phyloP scores from a whole-genome alignment of 2,888 invertebrate genomes.

The Rhingia rostrata region DNA sequence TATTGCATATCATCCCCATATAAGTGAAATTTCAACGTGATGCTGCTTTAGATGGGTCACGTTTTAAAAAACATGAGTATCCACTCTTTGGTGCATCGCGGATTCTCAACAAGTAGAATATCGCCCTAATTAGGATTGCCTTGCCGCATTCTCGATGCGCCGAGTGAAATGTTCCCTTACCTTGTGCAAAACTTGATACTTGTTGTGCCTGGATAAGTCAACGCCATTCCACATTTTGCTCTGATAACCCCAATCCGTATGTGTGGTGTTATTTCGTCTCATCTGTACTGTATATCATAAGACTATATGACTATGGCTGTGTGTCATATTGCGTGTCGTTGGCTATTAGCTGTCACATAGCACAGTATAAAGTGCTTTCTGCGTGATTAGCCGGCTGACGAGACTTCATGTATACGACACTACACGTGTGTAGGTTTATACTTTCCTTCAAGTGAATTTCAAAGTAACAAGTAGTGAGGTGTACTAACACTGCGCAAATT shows the following conservation, averaged over 20 bases:
- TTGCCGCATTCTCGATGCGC: not conserved
- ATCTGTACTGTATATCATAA: not conserved
- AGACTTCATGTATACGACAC: not conserved
- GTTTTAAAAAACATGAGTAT: constrained; percentile 32
- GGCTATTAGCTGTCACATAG: constrained; percentile 44
- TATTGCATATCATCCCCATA: constrained; percentile 5
- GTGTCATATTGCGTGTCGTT: constrained; percentile 50
- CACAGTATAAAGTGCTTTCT: constrained; percentile 45
- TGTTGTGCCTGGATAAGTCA: constrained; percentile 1
- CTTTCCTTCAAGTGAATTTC: constrained; percentile 22
- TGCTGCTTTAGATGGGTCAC: constrained; percentile 40
- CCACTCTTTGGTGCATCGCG: constrained; percentile 14
- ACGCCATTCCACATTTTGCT: not conserved
- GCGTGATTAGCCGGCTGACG: constrained; percentile 42
- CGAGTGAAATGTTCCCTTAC: constrained; percentile 1
- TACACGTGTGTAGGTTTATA: not conserved
- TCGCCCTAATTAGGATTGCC: constrained; percentile 33
- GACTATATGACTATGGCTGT: not conserved
- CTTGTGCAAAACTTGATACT: constrained; percentile 17
- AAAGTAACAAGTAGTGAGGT: constrained; percentile 7
- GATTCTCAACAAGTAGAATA: constrained; percentile 18
- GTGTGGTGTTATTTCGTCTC: not conserved
- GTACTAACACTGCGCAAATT: constrained; percentile 1
- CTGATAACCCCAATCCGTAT: constrained; percentile 29
- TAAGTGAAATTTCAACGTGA: constrained; percentile 40